Conservation (phyloP, 2,797 vertebrate genomes). For the Sebastes diaconus region DNA sequence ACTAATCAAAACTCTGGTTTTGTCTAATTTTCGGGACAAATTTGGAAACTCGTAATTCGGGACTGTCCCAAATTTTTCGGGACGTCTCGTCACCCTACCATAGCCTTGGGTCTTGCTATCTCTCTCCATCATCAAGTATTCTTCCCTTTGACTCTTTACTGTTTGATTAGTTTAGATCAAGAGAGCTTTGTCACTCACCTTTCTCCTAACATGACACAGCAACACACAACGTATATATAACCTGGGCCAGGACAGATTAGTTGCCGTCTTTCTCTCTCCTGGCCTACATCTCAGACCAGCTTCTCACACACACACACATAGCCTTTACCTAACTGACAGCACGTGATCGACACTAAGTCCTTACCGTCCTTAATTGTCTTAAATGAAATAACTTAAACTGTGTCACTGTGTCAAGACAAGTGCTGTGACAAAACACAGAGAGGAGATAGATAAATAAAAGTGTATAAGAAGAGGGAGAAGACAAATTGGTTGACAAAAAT, state of each 20-base stretch:
- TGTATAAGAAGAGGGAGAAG: rapidly evolving
- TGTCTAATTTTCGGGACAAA: too few species aligned
- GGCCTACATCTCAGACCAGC: constrained; percentile 46
- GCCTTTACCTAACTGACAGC: neutral
- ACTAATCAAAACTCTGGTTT: too few species aligned
- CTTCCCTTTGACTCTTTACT: neutral
- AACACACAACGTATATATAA: neutral
- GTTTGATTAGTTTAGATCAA: neutral
- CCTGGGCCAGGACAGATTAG: constrained; percentile 38
- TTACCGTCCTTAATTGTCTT: constrained; percentile 29
- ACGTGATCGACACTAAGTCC: neutral
- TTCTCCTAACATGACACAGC: constrained; percentile 21
- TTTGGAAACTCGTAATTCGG: too few species aligned
- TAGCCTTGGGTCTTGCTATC: neutral
- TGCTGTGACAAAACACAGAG: neutral
- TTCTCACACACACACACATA: neutral
- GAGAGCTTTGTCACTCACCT: neutral
- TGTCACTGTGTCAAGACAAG: constrained; percentile 5
- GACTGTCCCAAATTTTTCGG: too few species aligned
- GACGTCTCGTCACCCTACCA: too few species aligned
- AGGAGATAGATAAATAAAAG: neutral
- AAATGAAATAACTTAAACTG: constrained; percentile 11
- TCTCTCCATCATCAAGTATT: too few species aligned
- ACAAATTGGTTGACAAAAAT: neutral
- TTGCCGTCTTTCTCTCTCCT: neutral